Percentiles rank a stretch among this genome's conserved stretches.
Conservation (phyloP, 2,113 vertebrate genomes). For the Nibea coibor region DNA sequence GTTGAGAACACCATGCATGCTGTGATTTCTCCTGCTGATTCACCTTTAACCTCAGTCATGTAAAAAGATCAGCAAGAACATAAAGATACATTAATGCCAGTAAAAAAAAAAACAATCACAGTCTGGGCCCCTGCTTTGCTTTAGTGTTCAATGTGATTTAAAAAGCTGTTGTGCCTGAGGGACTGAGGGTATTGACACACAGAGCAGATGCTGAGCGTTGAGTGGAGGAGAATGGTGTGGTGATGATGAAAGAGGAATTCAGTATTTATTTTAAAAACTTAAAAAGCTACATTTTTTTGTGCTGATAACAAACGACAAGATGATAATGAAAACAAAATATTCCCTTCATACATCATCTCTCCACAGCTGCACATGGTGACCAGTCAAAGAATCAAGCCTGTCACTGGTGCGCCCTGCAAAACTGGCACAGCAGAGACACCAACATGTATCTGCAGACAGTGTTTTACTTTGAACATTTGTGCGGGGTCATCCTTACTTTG, state of each 20-base stretch:
- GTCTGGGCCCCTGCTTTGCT: neutral
- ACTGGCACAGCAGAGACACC: neutral
- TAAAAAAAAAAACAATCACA: conserved; percentile 11
- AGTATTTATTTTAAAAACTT: neutral
- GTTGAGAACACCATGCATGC: neutral
- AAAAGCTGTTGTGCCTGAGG: neutral
- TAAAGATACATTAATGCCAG: conserved; percentile 26
- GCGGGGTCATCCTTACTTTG: too few species aligned
- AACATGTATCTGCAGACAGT: too few species aligned
- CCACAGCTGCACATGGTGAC: neutral
- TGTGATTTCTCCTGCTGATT: neutral
- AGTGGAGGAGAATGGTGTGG: neutral
- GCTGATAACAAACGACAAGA: neutral
- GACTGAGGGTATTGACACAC: neutral
- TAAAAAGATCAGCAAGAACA: neutral
- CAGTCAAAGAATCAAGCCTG: neutral
- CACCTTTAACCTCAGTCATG: conserved; percentile 10
- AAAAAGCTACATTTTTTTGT: neutral
- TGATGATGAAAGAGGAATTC: neutral
- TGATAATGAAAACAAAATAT: neutral
- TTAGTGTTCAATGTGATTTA: neutral
- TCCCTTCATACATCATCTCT: too few species aligned
- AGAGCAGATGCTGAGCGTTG: neutral
- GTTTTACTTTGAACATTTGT: neutral
- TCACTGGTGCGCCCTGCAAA: conserved; percentile 22